phyloP scores from a whole-genome alignment of 1,140 invertebrate species.

The Drosophila novamexicana region DNA sequence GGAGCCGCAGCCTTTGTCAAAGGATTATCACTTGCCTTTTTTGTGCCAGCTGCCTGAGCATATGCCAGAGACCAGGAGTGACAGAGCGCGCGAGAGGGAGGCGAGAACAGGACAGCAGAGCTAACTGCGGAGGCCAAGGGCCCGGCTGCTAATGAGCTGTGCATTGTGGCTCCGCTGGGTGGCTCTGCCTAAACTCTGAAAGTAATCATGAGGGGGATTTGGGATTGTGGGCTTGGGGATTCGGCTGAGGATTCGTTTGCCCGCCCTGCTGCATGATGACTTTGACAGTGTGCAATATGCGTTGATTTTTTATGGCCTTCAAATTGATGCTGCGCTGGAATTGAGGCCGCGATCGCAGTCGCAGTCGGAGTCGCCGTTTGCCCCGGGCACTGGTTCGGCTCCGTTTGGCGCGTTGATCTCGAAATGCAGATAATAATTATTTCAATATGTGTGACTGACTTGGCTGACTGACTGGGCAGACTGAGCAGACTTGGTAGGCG shows the following conservation, averaged over 20 bases:
- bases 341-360: slow-evolving; percentile 31
- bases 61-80: not conserved
- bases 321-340: slow-evolving; percentile 63
- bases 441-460: slow-evolving; percentile 83
- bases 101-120: slow-evolving; percentile 3
- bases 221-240: not conserved
- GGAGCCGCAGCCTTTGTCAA: slow-evolving; percentile 67
- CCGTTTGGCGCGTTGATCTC: slow-evolving; percentile 74
- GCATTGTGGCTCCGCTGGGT: slow-evolving; percentile 34
- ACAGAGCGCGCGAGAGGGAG: slow-evolving; percentile 4
- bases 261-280: slow-evolving; percentile 27
- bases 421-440: slow-evolving; percentile 84
- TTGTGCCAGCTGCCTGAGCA: not conserved
- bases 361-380: slow-evolving; percentile 9
- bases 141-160: slow-evolving; percentile 59
- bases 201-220: slow-evolving; percentile 8
- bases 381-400: slow-evolving; percentile 33
- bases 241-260: slow-evolving; percentile 8
- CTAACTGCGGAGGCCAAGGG: slow-evolving; percentile 1
- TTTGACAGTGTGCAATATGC: slow-evolving; percentile 84
- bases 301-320: slow-evolving; percentile 84
- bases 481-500: slow-evolving; percentile 1
- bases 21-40: slow-evolving; percentile 77
- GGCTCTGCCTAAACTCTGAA: slow-evolving; percentile 13
- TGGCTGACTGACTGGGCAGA: slow-evolving; percentile 54